Percentiles rank a stretch among this genome's conserved stretches.
Evolutionary conservation across 2,797 vertebrate genomes (phyloP).

Genomic region (Uromys caudimaculatus): DNA sequence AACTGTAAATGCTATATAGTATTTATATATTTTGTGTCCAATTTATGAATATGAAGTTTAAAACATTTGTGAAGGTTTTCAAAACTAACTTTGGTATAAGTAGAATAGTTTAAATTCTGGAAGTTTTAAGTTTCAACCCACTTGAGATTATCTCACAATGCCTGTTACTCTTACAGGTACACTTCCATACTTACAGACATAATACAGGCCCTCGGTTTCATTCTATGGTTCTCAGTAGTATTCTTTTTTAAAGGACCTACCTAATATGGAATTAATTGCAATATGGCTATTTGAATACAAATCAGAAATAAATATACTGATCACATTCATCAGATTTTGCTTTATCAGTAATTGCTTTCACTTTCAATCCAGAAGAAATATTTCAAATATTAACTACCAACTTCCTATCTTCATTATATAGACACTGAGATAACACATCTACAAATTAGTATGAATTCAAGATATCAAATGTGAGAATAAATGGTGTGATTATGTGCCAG

Average conservation of each 20-base stretch:
- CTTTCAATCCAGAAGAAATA: not conserved
- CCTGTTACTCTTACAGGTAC: not conserved
- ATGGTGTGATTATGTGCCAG: not conserved
- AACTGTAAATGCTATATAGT: not conserved
- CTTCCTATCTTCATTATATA: not conserved
- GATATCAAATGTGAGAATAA: not conserved
- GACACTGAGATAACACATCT: not conserved
- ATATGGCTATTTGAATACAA: not conserved
- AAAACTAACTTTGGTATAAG: not conserved
- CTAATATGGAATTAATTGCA: not conserved
- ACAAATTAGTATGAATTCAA: not conserved
- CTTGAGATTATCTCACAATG: not conserved
- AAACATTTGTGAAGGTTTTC: not conserved
- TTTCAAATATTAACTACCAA: not conserved
- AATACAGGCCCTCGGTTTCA: too few relatives aligned
- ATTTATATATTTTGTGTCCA: not conserved
- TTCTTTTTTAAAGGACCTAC: not conserved
- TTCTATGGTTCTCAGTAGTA: not conserved
- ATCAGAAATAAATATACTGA: too few relatives aligned
- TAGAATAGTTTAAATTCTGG: not conserved
- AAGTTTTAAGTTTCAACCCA: not conserved
- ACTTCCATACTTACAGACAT: not conserved
- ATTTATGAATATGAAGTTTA: not conserved
- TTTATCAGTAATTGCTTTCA: not conserved
- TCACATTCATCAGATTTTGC: not conserved